These are phyloP conservation scores for Sialia sialis DNA, from an alignment of 2,113 vertebrate genomes.

Conservation along the genomic window DNA sequence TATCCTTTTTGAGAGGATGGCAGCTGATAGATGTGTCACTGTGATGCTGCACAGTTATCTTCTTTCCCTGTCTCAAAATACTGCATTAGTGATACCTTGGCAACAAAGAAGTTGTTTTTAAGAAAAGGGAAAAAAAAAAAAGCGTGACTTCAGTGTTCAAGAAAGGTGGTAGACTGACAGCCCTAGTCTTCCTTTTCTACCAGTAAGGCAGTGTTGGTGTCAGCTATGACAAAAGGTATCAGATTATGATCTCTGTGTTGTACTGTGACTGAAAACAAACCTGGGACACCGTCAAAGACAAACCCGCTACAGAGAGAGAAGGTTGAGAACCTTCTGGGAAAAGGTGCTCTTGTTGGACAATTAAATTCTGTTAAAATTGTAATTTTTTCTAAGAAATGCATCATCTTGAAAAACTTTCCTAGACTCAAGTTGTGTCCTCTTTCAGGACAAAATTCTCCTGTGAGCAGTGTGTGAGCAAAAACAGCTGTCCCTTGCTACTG, in stretches of 20 bases:
- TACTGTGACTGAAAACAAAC: neutral
- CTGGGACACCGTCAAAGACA: neutral
- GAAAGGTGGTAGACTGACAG: slow-evolving; percentile 55
- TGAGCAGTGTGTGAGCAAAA: neutral
- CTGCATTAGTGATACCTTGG: slow-evolving; percentile 52
- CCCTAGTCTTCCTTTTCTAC: neutral
- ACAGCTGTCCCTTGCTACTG: neutral
- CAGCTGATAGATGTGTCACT: slow-evolving; percentile 50
- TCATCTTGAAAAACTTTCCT: neutral
- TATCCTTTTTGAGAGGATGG: slow-evolving; percentile 1
- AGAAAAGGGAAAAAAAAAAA: neutral
- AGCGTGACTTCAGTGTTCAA: slow-evolving; percentile 6
- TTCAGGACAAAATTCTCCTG: neutral
- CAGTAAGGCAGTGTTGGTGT: neutral
- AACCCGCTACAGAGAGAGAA: neutral
- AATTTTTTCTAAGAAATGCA: neutral
- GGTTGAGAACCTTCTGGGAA: neutral
- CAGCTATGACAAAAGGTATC: slow-evolving; percentile 33
- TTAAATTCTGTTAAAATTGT: neutral
- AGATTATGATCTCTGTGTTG: neutral
- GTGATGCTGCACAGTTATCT: slow-evolving; percentile 19
- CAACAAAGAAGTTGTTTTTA: slow-evolving; percentile 47
- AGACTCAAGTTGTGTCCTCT: neutral
- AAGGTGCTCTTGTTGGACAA: neutral
- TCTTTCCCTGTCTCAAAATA: slow-evolving; percentile 40